Conservation (phyloP, 1,140 invertebrate species). For the Andricus grossulariae region DNA sequence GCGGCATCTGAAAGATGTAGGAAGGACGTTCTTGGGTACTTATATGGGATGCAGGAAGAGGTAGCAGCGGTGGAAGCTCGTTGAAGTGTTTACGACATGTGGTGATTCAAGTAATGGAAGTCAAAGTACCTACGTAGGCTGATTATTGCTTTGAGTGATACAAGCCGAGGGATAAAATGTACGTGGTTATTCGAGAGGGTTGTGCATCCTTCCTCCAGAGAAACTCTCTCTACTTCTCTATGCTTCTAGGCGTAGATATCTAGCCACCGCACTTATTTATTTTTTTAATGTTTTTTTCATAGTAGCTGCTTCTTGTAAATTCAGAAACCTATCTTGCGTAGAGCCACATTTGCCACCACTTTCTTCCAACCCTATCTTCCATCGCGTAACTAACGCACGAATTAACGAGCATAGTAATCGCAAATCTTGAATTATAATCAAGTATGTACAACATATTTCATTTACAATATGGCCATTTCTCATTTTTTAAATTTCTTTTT, state of each 20-base stretch:
- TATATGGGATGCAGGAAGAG: constrained; percentile 28
- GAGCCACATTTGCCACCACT: constrained; percentile 8
- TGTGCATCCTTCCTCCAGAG: too few species aligned
- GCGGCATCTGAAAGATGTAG: constrained; percentile 29
- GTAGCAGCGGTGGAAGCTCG: constrained; percentile 22
- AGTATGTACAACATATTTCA: constrained; percentile 14
- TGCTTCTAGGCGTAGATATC: not conserved
- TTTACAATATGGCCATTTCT: not conserved
- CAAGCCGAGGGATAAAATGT: constrained; percentile 16
- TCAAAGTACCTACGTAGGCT: constrained; percentile 19
- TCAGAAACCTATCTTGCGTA: constrained; percentile 5
- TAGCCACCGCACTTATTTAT: not conserved
- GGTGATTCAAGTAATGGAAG: constrained; percentile 29
- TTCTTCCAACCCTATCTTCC: not conserved
- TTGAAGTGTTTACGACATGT: constrained; percentile 31
- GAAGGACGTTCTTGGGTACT: constrained; percentile 24
- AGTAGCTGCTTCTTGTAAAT: constrained; percentile 3
- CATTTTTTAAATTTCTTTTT: not conserved
- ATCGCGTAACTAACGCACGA: constrained; percentile 12
- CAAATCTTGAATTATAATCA: constrained; percentile 29
- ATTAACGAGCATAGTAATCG: constrained; percentile 24
- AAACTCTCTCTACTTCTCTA: too few species aligned
- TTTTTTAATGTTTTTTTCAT: too few species aligned
- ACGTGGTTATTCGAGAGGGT: not conserved
- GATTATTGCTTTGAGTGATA: constrained; percentile 32